These are phyloP conservation scores for Lycaena phlaeas DNA, from an alignment of 2,888 invertebrate species.

Conservation along the genomic window DNA sequence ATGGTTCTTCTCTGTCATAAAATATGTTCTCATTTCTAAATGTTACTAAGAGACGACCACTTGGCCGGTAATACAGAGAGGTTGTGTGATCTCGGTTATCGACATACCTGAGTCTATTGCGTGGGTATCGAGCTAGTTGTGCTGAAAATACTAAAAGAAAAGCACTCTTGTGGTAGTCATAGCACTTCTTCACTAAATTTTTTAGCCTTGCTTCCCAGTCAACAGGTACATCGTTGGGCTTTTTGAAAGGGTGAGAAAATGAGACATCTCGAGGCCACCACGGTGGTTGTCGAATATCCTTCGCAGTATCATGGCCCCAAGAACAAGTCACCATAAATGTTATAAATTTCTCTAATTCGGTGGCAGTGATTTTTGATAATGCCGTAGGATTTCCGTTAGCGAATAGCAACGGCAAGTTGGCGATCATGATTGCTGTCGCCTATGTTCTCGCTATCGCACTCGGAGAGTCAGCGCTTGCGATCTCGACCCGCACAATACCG, in stretches of 20 bases:
- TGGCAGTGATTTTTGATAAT: conserved; percentile 74
- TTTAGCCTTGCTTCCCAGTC: conserved; percentile 77
- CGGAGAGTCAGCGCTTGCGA: conserved; percentile 52
- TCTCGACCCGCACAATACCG: conserved; percentile 39
- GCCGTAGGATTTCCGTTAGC: conserved; percentile 81
- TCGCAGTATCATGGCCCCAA: conserved; percentile 75
- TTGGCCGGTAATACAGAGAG: conserved; percentile 77
- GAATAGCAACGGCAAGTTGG: conserved; percentile 81
- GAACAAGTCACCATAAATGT: conserved; percentile 85
- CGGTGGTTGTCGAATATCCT: conserved; percentile 74
- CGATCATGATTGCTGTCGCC: conserved; percentile 74
- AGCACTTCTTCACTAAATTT: conserved; percentile 78
- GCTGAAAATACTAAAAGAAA: conserved; percentile 81
- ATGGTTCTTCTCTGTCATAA: conserved; percentile 40
- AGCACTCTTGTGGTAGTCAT: conserved; percentile 80
- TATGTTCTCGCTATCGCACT: conserved; percentile 54
- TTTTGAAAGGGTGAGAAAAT: conserved; percentile 76
- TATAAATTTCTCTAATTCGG: conserved; percentile 79
- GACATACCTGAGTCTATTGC: conserved; percentile 76
- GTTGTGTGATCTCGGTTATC: conserved; percentile 83
- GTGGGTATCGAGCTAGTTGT: conserved; percentile 77
- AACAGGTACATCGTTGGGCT: conserved; percentile 54
- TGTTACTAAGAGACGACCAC: conserved; percentile 78
- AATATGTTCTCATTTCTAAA: conserved; percentile 83
- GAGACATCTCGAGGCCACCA: conserved; percentile 81